A percentile compares a stretch with the other conserved stretches of the same genome.
phyloP scores from a whole-genome alignment of 2,888 invertebrate species.

The Automeris io region DNA sequence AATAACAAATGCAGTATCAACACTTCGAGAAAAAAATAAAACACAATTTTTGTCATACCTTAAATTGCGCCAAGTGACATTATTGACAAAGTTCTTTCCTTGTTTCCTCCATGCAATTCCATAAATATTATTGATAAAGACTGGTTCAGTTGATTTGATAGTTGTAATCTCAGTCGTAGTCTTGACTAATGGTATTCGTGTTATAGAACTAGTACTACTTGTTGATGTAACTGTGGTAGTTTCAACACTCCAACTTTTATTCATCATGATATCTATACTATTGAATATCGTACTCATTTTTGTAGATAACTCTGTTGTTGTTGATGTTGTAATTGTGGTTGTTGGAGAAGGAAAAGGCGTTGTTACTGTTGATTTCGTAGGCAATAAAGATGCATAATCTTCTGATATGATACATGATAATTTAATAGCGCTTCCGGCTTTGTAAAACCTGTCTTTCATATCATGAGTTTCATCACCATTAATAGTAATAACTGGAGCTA shows the following conservation, averaged over 20 bases:
- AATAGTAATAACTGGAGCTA: slow-evolving; percentile 84
- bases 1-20: background rate
- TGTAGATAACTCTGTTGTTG: slow-evolving; percentile 60
- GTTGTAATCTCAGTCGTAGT: slow-evolving; percentile 44
- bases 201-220: slow-evolving; percentile 61
- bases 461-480: slow-evolving; percentile 83
- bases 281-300: slow-evolving; percentile 66
- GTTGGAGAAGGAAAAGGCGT: slow-evolving; percentile 34
- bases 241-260: slow-evolving; percentile 73
- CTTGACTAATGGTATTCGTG: slow-evolving; percentile 40
- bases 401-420: slow-evolving; percentile 78
- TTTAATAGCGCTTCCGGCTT: slow-evolving; percentile 85
- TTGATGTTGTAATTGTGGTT: slow-evolving; percentile 44
- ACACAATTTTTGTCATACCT: slow-evolving; percentile 38
- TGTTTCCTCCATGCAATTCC: slow-evolving; percentile 70
- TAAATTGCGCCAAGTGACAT: slow-evolving; percentile 62
- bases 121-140: slow-evolving; percentile 59
- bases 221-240: slow-evolving; percentile 65
- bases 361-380: slow-evolving; percentile 41
- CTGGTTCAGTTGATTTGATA: slow-evolving; percentile 36
- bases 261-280: slow-evolving; percentile 70
- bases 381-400: slow-evolving; percentile 45
- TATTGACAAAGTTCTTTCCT: slow-evolving; percentile 58
- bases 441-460: slow-evolving; percentile 83
- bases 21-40: background rate